Conservation (phyloP, 2,888 invertebrate species). For the Drosophila nr. fundita region DNA sequence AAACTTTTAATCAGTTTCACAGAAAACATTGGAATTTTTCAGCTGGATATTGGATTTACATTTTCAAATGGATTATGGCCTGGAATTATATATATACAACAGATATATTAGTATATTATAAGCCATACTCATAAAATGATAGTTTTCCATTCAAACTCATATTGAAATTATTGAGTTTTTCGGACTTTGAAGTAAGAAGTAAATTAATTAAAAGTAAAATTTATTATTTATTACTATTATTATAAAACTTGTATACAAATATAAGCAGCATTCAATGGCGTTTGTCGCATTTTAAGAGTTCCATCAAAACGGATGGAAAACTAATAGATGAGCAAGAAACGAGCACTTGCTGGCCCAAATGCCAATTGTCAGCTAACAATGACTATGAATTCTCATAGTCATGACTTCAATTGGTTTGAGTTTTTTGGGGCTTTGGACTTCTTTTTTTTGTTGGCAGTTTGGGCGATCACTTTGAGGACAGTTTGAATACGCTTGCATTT, state of each 20-base stretch:
- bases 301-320: not conserved
- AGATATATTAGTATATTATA: too few species aligned
- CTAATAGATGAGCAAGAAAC: not conserved
- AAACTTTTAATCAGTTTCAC: not conserved
- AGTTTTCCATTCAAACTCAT: not conserved
- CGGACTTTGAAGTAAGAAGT: not conserved
- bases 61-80: not conserved
- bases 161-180: not conserved
- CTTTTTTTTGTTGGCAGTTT: not conserved
- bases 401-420: conserved; percentile 10
- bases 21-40: accelerated
- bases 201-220: too few species aligned
- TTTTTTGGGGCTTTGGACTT: not conserved
- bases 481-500: conserved; percentile 36
- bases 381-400: conserved; percentile 1
- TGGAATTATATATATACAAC: not conserved
- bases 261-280: not conserved
- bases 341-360: conserved; percentile 1
- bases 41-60: accelerated
- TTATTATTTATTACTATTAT: too few species aligned
- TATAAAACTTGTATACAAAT: not conserved
- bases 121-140: not conserved
- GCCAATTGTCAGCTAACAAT: conserved; percentile 1
- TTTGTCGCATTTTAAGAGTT: not conserved
- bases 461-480: conserved; percentile 14